Evolutionary conservation across 2,797 vertebrate genomes (phyloP).

Genomic region (Emys orbicularis): DNA sequence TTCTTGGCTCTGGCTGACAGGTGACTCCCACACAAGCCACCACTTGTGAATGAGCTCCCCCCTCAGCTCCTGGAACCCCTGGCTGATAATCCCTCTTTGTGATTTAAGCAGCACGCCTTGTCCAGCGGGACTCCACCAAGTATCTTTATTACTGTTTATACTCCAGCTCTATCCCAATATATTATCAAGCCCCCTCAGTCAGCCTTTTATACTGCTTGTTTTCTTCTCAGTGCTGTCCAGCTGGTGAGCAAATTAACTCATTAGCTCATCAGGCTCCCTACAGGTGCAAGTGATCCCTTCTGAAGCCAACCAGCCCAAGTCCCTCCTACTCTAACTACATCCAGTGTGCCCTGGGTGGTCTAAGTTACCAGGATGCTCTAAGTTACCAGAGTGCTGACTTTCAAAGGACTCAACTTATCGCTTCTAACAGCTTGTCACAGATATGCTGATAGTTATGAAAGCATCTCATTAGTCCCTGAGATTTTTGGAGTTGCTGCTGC

Average conservation of each 20-base stretch:
- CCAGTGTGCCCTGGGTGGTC: no score
- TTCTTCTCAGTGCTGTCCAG: no score
- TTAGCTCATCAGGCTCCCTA: no score
- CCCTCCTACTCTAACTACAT: no score
- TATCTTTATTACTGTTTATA: neutral
- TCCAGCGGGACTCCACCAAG: neutral
- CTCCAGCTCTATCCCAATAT: neutral
- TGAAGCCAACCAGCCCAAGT: no score
- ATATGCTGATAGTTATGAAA: neutral
- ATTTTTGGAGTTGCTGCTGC: neutral
- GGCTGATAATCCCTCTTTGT: neutral
- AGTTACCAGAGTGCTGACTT: no score
- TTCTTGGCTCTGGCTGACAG: neutral
- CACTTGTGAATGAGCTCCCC: neutral
- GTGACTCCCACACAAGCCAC: neutral
- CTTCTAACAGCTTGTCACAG: no score
- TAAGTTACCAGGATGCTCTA: no score
- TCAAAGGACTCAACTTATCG: no score
- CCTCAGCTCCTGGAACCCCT: neutral
- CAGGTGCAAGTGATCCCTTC: no score
- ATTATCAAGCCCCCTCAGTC: neutral
- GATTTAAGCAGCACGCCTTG: neutral
- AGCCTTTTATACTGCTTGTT: neutral
- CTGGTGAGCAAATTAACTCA: no score
- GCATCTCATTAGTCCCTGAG: neutral